Base-by-base conservation (phyloP, 2,113 vertebrate species). In the Phalacrocorax brasilianus region DNA sequence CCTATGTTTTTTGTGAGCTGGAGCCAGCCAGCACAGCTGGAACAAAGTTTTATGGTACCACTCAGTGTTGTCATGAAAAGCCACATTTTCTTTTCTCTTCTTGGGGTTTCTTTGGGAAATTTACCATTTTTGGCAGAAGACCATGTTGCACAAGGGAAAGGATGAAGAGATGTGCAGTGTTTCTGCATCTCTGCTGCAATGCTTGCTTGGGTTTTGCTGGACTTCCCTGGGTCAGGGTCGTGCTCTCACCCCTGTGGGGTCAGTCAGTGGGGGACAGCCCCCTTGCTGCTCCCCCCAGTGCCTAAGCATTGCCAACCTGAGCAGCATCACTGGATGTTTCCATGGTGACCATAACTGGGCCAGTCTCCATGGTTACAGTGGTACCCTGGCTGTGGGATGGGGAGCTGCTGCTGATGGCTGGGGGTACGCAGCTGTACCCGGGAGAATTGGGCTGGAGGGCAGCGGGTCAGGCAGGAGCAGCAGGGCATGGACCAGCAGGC, bases 261-360 rank as follows among this genome's bases (percentile, higher is more conserved):
- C 9, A 4, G 20, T 89, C 8, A 5, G 42, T 0, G 0, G 62
- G 89, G 35, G 45, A 50, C 63, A 70, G 55, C 52, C 63, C 33
- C 20, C 79, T 76, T 88, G 47, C 7, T 0, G 23, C 72, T 62
- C 42, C 42, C 52, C 32, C n/a, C 49, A 16, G 67, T 62, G 70
- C 68, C n/a, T 58, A 35, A 96, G 85, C 95, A 90, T 65, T 42
- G 2, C 75, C 86, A 87, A 66, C 83, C 58, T 73, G 74, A 90
- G 91, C 82, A 83, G 91, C 82, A 83, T 76, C 0, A 7, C 79
- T 91, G 94, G 93, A 52, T 0, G 35, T 96, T 96, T 91, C 96
- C 89, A 93, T 82, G 94, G 96, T 63, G 91, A 95, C 56, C 17
- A 30, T 12, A 89, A n/a, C 26, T 52, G 96, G 95, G 61, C 77